Evolutionary conservation across 2,113 vertebrate species (phyloP), one percentile per base, ranked within the genome.

Genomic region (Pelmatolapia mariae): DNA sequence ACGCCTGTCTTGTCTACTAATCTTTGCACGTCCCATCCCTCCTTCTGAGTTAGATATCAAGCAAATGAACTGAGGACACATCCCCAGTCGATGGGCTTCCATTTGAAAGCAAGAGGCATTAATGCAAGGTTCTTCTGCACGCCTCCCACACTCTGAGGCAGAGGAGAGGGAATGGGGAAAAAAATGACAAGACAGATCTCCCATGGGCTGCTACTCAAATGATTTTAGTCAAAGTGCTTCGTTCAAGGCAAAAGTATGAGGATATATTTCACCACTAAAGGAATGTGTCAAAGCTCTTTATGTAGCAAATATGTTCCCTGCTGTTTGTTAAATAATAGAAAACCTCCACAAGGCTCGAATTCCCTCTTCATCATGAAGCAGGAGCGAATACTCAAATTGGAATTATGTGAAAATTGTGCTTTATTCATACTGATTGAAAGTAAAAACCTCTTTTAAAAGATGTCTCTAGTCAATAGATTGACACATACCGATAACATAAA

Each of bases 21-120:
- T 92, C 88, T 92, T 85, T 79, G 8, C 93, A 83, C 81, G 85
- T 87, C 86, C 56, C 73, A 83, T 63, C 78, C 84, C 59, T 82
- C 86, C 89, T 85, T 83, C 81, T 18, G 29, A 93, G 89, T 91
- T 89, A 63, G 89, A 93, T 90, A 94, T 90, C 87, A 89, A 88
- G 88, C 88, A 89, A 91, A 91, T 90, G 92, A 91, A 95, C 93
- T 88, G 93, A 93, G 92, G 81, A 93, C 89, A 80, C 86, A 84
- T 93, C 90, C 91, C 85, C 83, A 86, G 93, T 89, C 36, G 85
- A 89, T 86, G 83, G 82, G 79, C 82, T 88, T 91, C 88, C 85
- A 88, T 92, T 93, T 88, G 83, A 89, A 93, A 94, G 92, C 83
- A 59, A 11, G 50, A 89, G 80, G 91, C 86, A 83, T 89, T 90